phyloP scores from a whole-genome alignment of 1,140 invertebrate species.

The Saccostrea glomerata region DNA sequence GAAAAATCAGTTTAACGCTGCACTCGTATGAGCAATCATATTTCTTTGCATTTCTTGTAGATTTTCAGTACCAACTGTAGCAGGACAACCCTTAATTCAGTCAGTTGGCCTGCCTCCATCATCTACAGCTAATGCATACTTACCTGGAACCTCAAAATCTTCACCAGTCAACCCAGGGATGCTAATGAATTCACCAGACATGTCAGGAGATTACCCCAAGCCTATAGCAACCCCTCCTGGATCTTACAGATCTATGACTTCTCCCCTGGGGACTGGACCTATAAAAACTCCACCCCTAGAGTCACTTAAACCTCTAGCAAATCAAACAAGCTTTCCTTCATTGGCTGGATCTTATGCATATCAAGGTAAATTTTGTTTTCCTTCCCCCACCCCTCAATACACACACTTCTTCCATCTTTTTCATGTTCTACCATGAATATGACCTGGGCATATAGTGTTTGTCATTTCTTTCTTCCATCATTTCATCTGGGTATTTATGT shows the following conservation, averaged over 20 bases:
- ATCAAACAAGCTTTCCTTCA: conserved; percentile 16
- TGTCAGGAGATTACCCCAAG: neutral
- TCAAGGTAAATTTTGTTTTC: neutral
- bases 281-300: neutral
- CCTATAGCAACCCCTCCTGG: neutral
- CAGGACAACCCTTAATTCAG: neutral
- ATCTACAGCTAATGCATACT: neutral
- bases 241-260: neutral
- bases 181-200: conserved; percentile 9
- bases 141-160: conserved; percentile 15
- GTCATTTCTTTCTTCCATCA: too few relatives aligned
- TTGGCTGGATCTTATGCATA: neutral
- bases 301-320: neutral
- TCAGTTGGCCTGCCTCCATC: neutral
- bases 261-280: neutral
- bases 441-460: too few relatives aligned
- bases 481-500: too few relatives aligned
- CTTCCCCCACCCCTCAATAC: too few relatives aligned
- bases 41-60: neutral
- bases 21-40: neutral
- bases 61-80: neutral
- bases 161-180: neutral
- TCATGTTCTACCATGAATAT: too few relatives aligned
- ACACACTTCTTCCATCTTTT: neutral
- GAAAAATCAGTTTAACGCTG: too few relatives aligned